Conservation (phyloP, 2,888 invertebrate species). For the Drosophila merina region DNA sequence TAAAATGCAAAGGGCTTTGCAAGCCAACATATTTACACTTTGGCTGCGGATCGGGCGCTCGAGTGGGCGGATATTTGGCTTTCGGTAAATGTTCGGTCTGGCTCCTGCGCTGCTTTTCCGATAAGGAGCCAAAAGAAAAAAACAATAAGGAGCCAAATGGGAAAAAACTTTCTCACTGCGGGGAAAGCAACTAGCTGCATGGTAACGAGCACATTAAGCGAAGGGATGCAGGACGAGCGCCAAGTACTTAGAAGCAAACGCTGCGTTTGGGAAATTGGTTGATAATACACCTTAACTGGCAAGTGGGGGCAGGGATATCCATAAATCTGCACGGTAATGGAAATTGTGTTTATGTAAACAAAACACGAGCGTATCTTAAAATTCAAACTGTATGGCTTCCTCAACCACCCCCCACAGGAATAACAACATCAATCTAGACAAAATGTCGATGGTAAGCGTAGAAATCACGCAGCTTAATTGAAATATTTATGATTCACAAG, state of each 20-base stretch:
- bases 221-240: slow-evolving; percentile 25
- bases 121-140: slow-evolving; percentile 40
- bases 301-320: slow-evolving; percentile 21
- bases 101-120: slow-evolving; percentile 46
- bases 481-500: slow-evolving; percentile 62
- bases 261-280: slow-evolving; percentile 59
- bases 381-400: slow-evolving; percentile 8
- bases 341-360: slow-evolving; percentile 37
- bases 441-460: slow-evolving; percentile 16
- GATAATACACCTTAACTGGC: slow-evolving; percentile 56
- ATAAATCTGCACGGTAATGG: slow-evolving; percentile 58
- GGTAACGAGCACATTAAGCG: slow-evolving; percentile 57
- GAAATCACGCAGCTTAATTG: slow-evolving; percentile 69
- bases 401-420: not conserved
- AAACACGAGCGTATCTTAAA: slow-evolving; percentile 5
- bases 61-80: slow-evolving; percentile 30
- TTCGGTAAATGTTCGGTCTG: not conserved
- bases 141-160: slow-evolving; percentile 8
- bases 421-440: slow-evolving; percentile 8
- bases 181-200: slow-evolving; percentile 41
- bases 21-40: slow-evolving; percentile 54
- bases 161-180: not conserved
- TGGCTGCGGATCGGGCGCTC: slow-evolving; percentile 10
- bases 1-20: slow-evolving; percentile 61
- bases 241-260: slow-evolving; percentile 37